A percentile compares a stretch with the other conserved stretches of the same genome.
These are phyloP conservation scores for Antheraea yamamai DNA, from an alignment of 2,888 invertebrate genomes.

Conservation along the genomic window DNA sequence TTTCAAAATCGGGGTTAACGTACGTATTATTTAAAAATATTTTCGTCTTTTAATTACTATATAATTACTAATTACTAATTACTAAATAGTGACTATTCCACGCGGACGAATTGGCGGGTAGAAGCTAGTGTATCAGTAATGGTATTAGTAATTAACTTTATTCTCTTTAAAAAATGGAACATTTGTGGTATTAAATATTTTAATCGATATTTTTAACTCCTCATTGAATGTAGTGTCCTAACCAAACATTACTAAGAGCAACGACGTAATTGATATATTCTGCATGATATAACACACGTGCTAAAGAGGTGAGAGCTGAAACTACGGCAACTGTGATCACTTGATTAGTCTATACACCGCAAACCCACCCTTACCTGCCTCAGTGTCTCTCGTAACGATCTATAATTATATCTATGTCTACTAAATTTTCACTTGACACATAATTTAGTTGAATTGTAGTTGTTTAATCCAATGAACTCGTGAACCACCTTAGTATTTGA, in stretches of 20 bases:
- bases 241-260: not conserved
- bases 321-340: slow-evolving; percentile 47
- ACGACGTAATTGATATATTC: not conserved
- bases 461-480: slow-evolving; percentile 39
- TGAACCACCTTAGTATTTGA: not conserved
- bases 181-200: no score
- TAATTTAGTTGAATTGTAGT: slow-evolving; percentile 46
- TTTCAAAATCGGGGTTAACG: no score
- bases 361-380: slow-evolving; percentile 39
- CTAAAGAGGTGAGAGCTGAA: not conserved
- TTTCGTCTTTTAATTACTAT: no score
- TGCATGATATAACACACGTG: not conserved
- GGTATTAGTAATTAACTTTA: no score
- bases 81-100: no score
- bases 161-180: not conserved
- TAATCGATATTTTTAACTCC: no score
- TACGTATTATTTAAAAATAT: no score
- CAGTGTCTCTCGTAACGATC: slow-evolving; percentile 48
- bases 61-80: no score
- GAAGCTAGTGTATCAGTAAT: no score
- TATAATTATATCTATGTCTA: slow-evolving; percentile 65
- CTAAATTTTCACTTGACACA: slow-evolving; percentile 52
- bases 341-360: slow-evolving; percentile 54
- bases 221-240: not conserved
- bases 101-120: no score